phyloP scores from a whole-genome alignment of 2,113 vertebrate species.

The Ursus arctos region DNA sequence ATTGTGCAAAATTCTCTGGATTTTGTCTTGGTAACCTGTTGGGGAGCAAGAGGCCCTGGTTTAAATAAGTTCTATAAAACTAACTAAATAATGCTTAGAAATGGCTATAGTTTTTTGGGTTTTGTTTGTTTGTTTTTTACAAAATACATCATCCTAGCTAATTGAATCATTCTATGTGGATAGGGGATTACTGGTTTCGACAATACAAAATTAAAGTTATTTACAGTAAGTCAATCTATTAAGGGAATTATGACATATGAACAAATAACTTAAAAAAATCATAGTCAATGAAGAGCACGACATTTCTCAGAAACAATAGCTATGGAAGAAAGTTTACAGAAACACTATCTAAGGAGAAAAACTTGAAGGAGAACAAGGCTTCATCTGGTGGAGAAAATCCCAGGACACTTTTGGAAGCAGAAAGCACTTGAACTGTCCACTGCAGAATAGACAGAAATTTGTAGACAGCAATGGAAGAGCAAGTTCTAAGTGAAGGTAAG shows the following conservation, averaged over 20 bases:
- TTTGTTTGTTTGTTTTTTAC: neutral
- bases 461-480: neutral
- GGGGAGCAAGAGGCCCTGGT: neutral
- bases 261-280: neutral
- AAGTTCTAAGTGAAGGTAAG: neutral
- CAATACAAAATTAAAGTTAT: slow-evolving; percentile 30
- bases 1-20: neutral
- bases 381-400: neutral
- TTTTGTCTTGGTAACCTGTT: neutral
- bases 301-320: slow-evolving; percentile 17
- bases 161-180: neutral
- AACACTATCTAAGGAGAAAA: neutral
- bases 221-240: neutral
- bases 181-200: neutral
- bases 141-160: neutral
- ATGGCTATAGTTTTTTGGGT: neutral
- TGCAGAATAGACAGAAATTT: neutral
- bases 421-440: neutral
- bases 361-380: neutral
- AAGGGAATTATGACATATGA: neutral
- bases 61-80: neutral
- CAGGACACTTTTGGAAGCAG: neutral
- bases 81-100: neutral
- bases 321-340: neutral
- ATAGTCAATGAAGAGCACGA: neutral